Evolutionary conservation across 2,113 vertebrate genomes (phyloP).

Genomic region (Neodon shergylaensis): DNA sequence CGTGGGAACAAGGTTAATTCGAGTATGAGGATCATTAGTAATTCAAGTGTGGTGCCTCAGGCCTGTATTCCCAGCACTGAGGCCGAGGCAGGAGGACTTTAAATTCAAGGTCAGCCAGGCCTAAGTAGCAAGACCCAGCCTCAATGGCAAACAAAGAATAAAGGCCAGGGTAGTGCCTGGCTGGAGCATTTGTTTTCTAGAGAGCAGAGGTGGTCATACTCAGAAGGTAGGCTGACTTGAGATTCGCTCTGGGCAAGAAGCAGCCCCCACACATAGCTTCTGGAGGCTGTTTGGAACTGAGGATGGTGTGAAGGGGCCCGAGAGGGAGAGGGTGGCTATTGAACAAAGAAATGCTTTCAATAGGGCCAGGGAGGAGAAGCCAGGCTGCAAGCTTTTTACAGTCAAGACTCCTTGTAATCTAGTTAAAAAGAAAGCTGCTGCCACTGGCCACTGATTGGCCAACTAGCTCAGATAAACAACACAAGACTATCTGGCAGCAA

Average conservation of each 20-base stretch:
- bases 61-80: background rate
- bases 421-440: background rate
- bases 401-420: background rate
- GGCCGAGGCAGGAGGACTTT: background rate
- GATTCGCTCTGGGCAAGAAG: background rate
- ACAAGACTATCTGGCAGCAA: background rate
- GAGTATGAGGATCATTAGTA: background rate
- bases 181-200: background rate
- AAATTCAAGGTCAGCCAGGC: background rate
- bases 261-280: background rate
- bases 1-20: background rate
- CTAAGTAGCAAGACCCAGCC: background rate
- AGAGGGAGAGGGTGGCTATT: background rate
- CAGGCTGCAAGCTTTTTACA: background rate
- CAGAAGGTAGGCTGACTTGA: slow-evolving; percentile 3
- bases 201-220: background rate
- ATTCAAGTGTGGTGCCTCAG: background rate
- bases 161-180: background rate
- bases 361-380: background rate
- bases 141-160: background rate
- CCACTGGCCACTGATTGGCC: background rate
- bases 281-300: background rate
- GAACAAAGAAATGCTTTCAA: background rate
- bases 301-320: background rate
- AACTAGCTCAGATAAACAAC: background rate